phyloP scores from a whole-genome alignment of 2,113 vertebrate genomes.

The Carlito syrichta region DNA sequence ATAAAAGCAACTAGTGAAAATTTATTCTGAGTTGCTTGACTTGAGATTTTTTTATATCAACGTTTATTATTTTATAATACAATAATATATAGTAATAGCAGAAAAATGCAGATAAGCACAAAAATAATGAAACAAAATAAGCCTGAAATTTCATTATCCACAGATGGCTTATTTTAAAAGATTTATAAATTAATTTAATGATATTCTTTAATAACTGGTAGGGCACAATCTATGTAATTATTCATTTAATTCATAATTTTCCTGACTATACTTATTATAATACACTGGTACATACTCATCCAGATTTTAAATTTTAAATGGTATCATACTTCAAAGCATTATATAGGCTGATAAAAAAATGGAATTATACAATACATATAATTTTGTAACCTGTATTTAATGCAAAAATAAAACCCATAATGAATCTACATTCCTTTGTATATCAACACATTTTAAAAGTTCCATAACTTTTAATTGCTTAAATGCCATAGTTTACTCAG shows the following conservation, averaged over 20 bases:
- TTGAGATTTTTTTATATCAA: neutral
- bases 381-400: neutral
- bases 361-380: neutral
- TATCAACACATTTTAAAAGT: neutral
- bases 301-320: constrained; percentile 4
- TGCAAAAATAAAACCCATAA: neutral
- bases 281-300: neutral
- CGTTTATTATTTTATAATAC: neutral
- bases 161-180: neutral
- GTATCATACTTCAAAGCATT: too few species aligned
- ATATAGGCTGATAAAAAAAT: too few species aligned
- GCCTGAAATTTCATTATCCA: neutral
- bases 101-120: neutral
- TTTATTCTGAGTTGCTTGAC: neutral
- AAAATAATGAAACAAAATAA: neutral
- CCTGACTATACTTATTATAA: neutral
- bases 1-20: neutral
- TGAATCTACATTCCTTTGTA: neutral
- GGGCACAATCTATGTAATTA: neutral
- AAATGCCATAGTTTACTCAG: neutral
- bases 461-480: neutral
- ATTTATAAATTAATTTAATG: neutral
- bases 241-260: neutral
- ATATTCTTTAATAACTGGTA: neutral
- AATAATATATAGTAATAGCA: neutral